Evolutionary conservation across 2,113 vertebrate genomes (phyloP), one percentile per base, ranked within the genome.

Genomic region (Pampusana beccarii): DNA sequence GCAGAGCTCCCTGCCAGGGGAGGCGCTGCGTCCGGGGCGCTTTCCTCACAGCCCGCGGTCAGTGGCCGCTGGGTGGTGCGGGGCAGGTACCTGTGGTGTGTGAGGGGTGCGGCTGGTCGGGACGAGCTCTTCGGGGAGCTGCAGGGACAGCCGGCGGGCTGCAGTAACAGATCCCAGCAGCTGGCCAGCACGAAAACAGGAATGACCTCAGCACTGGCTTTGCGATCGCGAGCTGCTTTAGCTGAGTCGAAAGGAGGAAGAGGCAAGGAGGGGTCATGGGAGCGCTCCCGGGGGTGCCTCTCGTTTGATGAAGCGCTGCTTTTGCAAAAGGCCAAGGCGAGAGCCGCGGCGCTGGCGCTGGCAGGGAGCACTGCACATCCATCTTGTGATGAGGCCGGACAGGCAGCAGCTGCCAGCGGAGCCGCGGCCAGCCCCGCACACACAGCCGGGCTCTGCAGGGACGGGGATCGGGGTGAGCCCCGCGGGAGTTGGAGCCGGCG

Each of bases 391-490:
- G 28, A 54, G 50, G 36, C 65, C 56, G 53, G 36, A 17, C 51
- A 42, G 50, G n/a, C 7, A 4, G 5, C 0, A 0, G 12, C 25
- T 9, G 33, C 70, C 56, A 62, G 56, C 13, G 31, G 2, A n/a
- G 2, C 54, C 11, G 25, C 66, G 48, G 80, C 70, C 80, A 9
- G 26, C 44, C 56, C 50, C 46, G 62, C 57, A 26, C 60, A 8
- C 0, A 1, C 5, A 7, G 15, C 44, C 44, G 4, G 61, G 66
- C 57, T 11, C 42, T 34, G 70, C 9, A 3, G 12, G 38, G 10
- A 51, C 10, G 18, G 28, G 62, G 31, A 11, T 7, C 16, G n/a
- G 54, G 42, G 24, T 26, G 25, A 57, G 57, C 36, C 42, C 44
- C 18, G 44, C 44, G 18, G 8, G 44, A 46, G 44, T 46, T 18